These are phyloP conservation scores for Amphiduros pacificus DNA, from an alignment of 2,888 invertebrate genomes.

Conservation along the genomic window DNA sequence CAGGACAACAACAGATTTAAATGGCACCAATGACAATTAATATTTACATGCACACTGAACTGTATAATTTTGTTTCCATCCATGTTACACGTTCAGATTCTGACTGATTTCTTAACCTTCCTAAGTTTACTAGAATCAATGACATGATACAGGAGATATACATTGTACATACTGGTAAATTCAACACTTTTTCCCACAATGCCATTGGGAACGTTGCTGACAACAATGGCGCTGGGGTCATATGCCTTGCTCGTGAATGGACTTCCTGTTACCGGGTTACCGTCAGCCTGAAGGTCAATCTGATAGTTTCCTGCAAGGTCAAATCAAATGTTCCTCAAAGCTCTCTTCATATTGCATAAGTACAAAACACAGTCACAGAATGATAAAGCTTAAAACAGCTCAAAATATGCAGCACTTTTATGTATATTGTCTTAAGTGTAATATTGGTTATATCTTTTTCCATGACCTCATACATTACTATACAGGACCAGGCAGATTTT, in stretches of 20 bases:
- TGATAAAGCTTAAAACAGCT: too few relatives aligned
- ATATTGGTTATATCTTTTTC: too few relatives aligned
- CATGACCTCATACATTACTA: too few relatives aligned
- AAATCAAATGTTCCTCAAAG: neutral
- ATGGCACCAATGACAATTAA: neutral
- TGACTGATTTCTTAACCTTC: too few relatives aligned
- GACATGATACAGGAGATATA: neutral
- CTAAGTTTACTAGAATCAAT: too few relatives aligned
- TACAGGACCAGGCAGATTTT: too few relatives aligned
- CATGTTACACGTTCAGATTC: too few relatives aligned
- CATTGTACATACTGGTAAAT: conserved; percentile 81
- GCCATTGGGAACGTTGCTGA: conserved; percentile 86
- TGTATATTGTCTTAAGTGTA: too few relatives aligned
- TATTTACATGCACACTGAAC: neutral
- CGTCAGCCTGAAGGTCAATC: conserved; percentile 56
- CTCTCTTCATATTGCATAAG: too few relatives aligned
- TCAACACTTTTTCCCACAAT: conserved; percentile 88
- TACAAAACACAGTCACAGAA: too few relatives aligned
- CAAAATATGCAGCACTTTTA: too few relatives aligned
- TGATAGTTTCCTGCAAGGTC: conserved; percentile 65
- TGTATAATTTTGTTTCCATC: too few relatives aligned
- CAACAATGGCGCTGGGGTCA: conserved; percentile 67
- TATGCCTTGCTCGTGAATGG: conserved; percentile 93
- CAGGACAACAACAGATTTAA: neutral
- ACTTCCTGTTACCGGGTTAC: conserved; percentile 77